phyloP scores from a whole-genome alignment of 2,888 invertebrate species.

The Petrophora chlorosata region DNA sequence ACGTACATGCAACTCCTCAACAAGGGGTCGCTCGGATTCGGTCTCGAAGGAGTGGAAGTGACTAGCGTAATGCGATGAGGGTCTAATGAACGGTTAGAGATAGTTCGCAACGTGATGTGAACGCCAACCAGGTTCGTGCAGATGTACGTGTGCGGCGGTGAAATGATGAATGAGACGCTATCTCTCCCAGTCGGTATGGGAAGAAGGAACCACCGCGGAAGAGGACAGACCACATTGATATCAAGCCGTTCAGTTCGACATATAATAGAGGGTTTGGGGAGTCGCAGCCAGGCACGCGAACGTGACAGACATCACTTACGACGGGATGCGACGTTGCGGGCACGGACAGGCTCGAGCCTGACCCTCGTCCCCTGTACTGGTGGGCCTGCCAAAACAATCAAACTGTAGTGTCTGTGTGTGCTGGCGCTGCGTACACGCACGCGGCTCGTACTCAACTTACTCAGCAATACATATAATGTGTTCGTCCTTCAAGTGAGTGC shows the following conservation, averaged over 20 bases:
- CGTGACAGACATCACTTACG: slow-evolving; percentile 83
- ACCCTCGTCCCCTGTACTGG: slow-evolving; percentile 86
- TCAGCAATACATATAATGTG: too few relatives aligned
- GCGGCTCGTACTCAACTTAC: too few relatives aligned
- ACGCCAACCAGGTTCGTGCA: slow-evolving; percentile 72
- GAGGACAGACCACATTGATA: slow-evolving; percentile 68
- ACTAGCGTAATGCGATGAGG: slow-evolving; percentile 63
- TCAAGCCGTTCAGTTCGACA: slow-evolving; percentile 71
- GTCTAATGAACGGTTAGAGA: slow-evolving; percentile 62
- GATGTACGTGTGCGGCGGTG: slow-evolving; percentile 60
- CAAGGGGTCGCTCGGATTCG: slow-evolving; percentile 43
- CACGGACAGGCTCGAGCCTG: slow-evolving; percentile 93
- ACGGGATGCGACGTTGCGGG: slow-evolving; percentile 88
- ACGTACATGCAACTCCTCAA: slow-evolving; percentile 48
- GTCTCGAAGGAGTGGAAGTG: slow-evolving; percentile 54
- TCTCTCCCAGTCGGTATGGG: slow-evolving; percentile 72
- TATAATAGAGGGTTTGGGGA: slow-evolving; percentile 63
- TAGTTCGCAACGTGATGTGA: slow-evolving; percentile 50
- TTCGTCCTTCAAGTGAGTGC: not conserved
- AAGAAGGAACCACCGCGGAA: slow-evolving; percentile 67
- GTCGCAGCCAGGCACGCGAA: slow-evolving; percentile 63
- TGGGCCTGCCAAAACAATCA: slow-evolving; percentile 82
- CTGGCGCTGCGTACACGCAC: slow-evolving; percentile 32
- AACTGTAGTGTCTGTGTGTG: slow-evolving; percentile 52
- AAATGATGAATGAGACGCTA: slow-evolving; percentile 61